Evolutionary conservation across 2,113 vertebrate genomes (phyloP), one percentile per base, ranked within the genome.

Genomic region (Hippoglossus stenolepis): DNA sequence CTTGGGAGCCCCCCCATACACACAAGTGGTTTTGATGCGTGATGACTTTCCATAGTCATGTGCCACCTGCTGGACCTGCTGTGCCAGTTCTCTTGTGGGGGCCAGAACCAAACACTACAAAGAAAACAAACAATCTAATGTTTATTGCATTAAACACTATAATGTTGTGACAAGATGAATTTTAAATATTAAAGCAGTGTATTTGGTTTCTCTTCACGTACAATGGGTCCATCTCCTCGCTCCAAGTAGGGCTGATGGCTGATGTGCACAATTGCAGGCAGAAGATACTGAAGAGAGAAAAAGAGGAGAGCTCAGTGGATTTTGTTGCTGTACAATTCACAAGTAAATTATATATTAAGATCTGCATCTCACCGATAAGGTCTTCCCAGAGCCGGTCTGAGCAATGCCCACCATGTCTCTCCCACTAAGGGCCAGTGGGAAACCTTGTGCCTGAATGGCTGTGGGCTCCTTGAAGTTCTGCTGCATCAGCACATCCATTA

Each of bases 241-340:
- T 99, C 98, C 93, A 98, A 89, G 88, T 98, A 99, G 0, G 98
- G 96, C 90, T 99, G 98, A 84, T 99, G 97, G 91, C 97, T 99
- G 92, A 99, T 99, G 91, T 99, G 98, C 82, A 99, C 98, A 84
- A 98, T 97, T 14, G 96, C 96, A 83, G 98, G 98, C 78, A 99
- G 81, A 70, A 99, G 94, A 91, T 99, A 99, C 98, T 99, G 63
- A 77, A 82, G 2, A 56, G 14, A 3, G 21, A 10, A 45, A 8
- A 70, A 1, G 12, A 1, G 31, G 5, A 31, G 31, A 31, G 5
- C 6, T 31, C 31, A 31, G 31, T 7, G 31, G 23, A n/a, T 51
- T 10, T 13, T 70, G 49, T 20, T 26, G 2, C 35, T 40, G 56
- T 28, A 11, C 15, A 10, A 26, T 57, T 53, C 0, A 28, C 1